These are phyloP conservation scores for Ochotona princeps DNA, from an alignment of 2,113 vertebrate species.

Conservation along the genomic window DNA sequence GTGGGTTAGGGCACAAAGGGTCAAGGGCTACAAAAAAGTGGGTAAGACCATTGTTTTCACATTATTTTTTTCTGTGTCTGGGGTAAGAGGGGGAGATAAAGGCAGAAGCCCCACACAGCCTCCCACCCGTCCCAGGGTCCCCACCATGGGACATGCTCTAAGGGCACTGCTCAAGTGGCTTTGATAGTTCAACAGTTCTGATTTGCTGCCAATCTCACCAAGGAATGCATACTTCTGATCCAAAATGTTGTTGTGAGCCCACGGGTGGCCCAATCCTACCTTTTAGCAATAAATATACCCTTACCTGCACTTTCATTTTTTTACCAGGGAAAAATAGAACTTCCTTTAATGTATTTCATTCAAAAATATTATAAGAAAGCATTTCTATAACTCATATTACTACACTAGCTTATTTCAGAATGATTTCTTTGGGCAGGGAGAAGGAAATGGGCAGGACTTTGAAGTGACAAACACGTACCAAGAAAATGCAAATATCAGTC, in stretches of 20 bases:
- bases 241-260: background rate
- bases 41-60: too few relatives aligned
- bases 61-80: too few relatives aligned
- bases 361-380: too few relatives aligned
- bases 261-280: background rate
- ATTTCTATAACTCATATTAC: background rate
- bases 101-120: too few relatives aligned
- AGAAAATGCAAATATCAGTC: constrained; percentile 17
- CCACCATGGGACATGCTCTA: too few relatives aligned
- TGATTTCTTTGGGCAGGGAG: background rate
- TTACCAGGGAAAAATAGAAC: background rate
- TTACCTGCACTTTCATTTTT: background rate
- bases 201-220: too few relatives aligned
- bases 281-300: background rate
- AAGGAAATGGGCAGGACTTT: background rate
- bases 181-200: too few relatives aligned
- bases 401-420: constrained; percentile 29
- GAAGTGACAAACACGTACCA: constrained; percentile 10
- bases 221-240: background rate
- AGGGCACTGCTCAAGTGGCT: too few relatives aligned
- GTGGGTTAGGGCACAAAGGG: too few relatives aligned
- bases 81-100: too few relatives aligned
- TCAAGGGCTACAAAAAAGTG: too few relatives aligned
- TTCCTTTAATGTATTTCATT: background rate
- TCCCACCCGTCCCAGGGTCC: too few relatives aligned